Percentiles rank a stretch among this genome's conserved stretches.
phyloP scores from a whole-genome alignment of 1,140 invertebrate species.

The Gryon sp. region DNA sequence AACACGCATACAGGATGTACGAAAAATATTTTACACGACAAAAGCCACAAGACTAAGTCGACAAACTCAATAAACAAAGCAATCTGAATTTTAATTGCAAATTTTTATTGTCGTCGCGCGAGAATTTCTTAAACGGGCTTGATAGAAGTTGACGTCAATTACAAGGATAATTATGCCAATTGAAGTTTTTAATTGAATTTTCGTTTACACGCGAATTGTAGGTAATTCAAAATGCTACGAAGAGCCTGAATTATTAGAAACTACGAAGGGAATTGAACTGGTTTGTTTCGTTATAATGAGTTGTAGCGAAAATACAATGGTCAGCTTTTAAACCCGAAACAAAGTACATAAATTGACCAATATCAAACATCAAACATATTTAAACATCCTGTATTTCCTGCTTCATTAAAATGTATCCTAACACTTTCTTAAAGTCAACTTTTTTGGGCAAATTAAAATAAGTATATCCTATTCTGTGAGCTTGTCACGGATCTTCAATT shows the following conservation, averaged over 20 bases:
- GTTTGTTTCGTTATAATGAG: too few relatives aligned
- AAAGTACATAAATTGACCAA: too few relatives aligned
- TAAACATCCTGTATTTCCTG: too few relatives aligned
- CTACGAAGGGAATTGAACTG: too few relatives aligned
- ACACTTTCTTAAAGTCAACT: too few relatives aligned
- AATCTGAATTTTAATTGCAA: conserved; percentile 31
- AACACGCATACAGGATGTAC: too few relatives aligned
- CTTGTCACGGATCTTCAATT: conserved; percentile 16
- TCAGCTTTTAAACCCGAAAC: too few relatives aligned
- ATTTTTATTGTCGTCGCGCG: conserved; percentile 17
- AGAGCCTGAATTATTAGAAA: conserved; percentile 4
- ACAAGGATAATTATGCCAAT: conserved; percentile 6
- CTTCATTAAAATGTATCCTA: too few relatives aligned
- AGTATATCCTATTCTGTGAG: neutral
- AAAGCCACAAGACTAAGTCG: too few relatives aligned
- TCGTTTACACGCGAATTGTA: conserved; percentile 6
- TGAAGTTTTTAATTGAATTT: conserved; percentile 22
- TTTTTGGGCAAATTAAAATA: conserved; percentile 13
- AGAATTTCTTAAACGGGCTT: conserved; percentile 8
- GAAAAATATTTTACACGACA: too few relatives aligned
- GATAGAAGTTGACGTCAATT: conserved; percentile 10
- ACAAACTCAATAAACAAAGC: conserved; percentile 16
- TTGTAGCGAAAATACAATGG: too few relatives aligned
- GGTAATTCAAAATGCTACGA: neutral
- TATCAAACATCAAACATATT: too few relatives aligned